Base-by-base conservation (phyloP, 2,113 vertebrate species). In the Istiophorus platypterus region DNA sequence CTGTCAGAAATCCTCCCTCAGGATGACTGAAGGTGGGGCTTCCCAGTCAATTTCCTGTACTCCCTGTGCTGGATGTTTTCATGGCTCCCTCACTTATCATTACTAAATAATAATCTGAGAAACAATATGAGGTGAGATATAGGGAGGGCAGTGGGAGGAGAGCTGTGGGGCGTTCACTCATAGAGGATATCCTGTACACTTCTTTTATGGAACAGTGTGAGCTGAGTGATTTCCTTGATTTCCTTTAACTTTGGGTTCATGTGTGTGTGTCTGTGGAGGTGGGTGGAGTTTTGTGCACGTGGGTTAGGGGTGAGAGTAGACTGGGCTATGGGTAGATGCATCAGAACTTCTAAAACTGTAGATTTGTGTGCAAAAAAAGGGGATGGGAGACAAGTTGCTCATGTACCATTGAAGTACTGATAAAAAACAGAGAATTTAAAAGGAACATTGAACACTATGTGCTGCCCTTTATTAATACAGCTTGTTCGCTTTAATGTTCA, bases 181-280 rank as follows among this genome's bases (percentile, higher is more conserved):
- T 84, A 72, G 80, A 94, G 95, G 93, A 95, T 89, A 92, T 95
- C 93, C 94, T 89, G 84, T 88, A 86, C 83, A 88, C 77, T 86
- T 79, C 59, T 85, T 92, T 81, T 85, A 85, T 90, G 88, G 91
- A 91, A 89, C 91, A 90, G 22, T 63, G 75, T 73, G 89, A 84
- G 85, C 67, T 72, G 67, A 37, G 82, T 49, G 77, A 84, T 75
- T 90, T 94, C 90, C 84, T 82, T 68, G 24, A 81, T 80, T 85
- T 87, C 70, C 85, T 54, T 67, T 61, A 45, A 77, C 67, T 67
- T 29, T 8, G 31, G 20, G 69, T 83, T 93, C n/a, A 63, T 77
- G n/a, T 78, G 39, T 77, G n/a, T 78, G 39, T 77, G 73, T 88
- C 69, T 69, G 73, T 63, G 61, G 29, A 34, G 67, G 42, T 75